Conservation (phyloP, 2,113 vertebrate genomes). For the Gulo gulo region DNA sequence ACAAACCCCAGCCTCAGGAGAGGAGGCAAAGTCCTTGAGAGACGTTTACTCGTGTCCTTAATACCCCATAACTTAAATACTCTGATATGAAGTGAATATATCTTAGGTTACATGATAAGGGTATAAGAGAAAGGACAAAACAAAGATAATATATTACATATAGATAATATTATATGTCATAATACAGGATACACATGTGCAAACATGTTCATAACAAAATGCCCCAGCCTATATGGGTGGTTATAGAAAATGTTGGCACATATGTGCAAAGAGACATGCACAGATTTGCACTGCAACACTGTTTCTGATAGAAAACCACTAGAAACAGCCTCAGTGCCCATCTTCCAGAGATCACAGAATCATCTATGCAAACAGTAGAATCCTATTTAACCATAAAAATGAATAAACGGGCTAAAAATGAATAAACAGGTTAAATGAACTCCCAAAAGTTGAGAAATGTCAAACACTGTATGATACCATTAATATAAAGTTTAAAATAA, state of each 20-base stretch:
- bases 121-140: background rate
- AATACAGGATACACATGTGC: too few species aligned
- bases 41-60: background rate
- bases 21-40: background rate
- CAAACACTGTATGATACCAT: background rate
- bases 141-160: background rate
- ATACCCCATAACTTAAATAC: background rate
- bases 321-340: background rate
- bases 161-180: background rate
- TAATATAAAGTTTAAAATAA: background rate
- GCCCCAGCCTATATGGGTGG: background rate
- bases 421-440: background rate
- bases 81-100: background rate
- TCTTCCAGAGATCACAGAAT: background rate
- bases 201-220: background rate
- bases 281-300: background rate
- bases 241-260: background rate
- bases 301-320: background rate
- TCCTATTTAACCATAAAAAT: background rate
- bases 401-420: background rate
- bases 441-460: background rate
- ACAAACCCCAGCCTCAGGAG: too few species aligned
- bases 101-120: background rate
- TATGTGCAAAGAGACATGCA: background rate
- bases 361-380: background rate